Conservation (phyloP, 2,797 vertebrate genomes). For the Pteronotus mesoamericanus region DNA sequence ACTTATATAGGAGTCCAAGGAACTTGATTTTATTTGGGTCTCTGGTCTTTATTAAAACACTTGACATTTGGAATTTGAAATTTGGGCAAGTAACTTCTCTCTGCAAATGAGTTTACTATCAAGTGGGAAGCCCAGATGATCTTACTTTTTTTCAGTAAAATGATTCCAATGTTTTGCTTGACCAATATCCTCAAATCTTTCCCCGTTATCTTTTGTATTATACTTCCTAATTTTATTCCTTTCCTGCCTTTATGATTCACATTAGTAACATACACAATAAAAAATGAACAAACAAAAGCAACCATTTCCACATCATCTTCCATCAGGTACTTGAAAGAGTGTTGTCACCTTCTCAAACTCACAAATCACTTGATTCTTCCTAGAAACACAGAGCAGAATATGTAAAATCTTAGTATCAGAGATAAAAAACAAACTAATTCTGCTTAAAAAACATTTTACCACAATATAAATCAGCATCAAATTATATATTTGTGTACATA, state of each 20-base stretch:
- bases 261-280: not conserved
- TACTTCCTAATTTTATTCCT: not conserved
- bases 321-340: not conserved
- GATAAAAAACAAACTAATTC: not conserved
- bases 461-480: not conserved
- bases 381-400: not conserved
- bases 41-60: not conserved
- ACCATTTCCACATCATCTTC: not conserved
- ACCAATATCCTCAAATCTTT: not conserved
- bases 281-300: not conserved
- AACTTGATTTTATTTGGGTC: not conserved
- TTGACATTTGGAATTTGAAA: no score
- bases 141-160: not conserved
- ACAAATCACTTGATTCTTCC: not conserved
- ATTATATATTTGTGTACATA: not conserved
- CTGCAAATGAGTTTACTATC: not conserved
- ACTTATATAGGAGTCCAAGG: not conserved
- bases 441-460: not conserved
- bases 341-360: not conserved
- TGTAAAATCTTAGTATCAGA: not conserved
- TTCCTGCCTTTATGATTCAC: not conserved
- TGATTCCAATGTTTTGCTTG: not conserved
- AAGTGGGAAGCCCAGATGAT: not conserved
- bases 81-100: not conserved
- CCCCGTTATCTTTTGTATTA: not conserved